Evolutionary conservation across 1,140 invertebrate species (phyloP), one percentile per base, ranked within the genome.

Genomic region (Drosophila yakuba): DNA sequence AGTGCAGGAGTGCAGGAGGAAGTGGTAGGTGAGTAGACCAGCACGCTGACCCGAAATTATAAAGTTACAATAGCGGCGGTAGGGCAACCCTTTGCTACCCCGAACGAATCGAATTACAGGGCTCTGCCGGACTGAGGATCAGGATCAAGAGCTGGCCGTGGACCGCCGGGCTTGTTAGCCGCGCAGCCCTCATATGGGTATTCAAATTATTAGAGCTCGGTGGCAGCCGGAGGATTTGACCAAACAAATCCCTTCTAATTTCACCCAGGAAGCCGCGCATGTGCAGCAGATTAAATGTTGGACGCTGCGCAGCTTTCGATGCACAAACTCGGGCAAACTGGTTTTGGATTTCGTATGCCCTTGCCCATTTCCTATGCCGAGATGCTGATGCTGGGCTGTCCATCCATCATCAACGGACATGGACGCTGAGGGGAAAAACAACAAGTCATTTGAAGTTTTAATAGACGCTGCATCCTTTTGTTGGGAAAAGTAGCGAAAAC

Each of bases 401-500:
- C 79, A 86, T 80, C 79, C 62, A 88, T 86, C 83, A 79, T 88
- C 83, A 79, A 78, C 35, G 74, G 64, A 76, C 73, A n/a, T 74
- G 69, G 69, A 74, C 28, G 55, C 75, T 75, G 48, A 63, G 64
- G 64, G 84, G 56, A 57, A 69, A 81, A 85, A 81, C 71, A 82
- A 88, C 83, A 88, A 86, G 84, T 85, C 82, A 85, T 85, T 85
- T 86, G 80, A 86, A 86, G 79, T 80, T 86, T 79, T 74, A 86
- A 86, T 86, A 86, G 84, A 88, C 72, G 83, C 78, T 86, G 76
- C 84, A 86, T 83, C 84, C 83, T 89, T 88, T 83, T 79, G 66
- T 78, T 63, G 48, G 44, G 47, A 68, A 78, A 69, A 82, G 47
- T 55, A 66, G 45, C 43, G 62, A 77, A 69, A 86, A 86, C 83